Evolutionary conservation across 64 coral and sea anemone species (phyloP), one percentile per base, ranked within the genome.

Genomic region (Anthopleura sola): DNA sequence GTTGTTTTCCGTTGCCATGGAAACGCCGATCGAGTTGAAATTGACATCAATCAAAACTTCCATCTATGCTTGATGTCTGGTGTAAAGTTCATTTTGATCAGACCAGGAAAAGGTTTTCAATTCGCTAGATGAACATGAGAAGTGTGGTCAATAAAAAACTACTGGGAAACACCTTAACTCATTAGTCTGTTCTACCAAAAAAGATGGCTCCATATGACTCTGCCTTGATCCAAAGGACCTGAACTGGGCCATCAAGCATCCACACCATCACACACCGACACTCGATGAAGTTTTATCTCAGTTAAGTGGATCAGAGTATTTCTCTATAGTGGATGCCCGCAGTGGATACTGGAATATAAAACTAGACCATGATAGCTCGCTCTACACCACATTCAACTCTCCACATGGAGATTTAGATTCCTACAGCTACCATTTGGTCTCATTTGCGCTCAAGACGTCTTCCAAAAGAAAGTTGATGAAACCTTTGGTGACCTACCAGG

Each of bases 261-360:
- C 87, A 68, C 87, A 89, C 58, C 58, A 89, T 21, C 36, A 34
- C 79, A 89, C 87, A 18, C 36, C n/a, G n/a, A n/a, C n/a, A n/a
- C n/a, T 89, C 19, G 87, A 89, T 23, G 87, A 89, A 37, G 60
- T 83, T 11, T 37, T 89, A 15, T 81, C 87, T 17, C 84, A 34
- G 81, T 13, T 90, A 0, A 90, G 29, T 28, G 81, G 81, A 17
- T 75, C 80, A 12, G 37, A 90, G 49, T 90, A 24, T 13, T 90
- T 84, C 48, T 90, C 88, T 7, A 90, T 84, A 17, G 80, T 90
- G 11, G 56, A 88, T 47, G 78, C 80, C 39, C 36, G 36, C 1
- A 88, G 87, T 32, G 78, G 57, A 7, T 84, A 90, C 49, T 90
- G 81, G 88, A 90, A 75, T 19, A 90, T 90, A 16, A 71, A 84